Base-by-base conservation (phyloP, 2,797 vertebrate species). In the Toxotes lorentzi region DNA sequence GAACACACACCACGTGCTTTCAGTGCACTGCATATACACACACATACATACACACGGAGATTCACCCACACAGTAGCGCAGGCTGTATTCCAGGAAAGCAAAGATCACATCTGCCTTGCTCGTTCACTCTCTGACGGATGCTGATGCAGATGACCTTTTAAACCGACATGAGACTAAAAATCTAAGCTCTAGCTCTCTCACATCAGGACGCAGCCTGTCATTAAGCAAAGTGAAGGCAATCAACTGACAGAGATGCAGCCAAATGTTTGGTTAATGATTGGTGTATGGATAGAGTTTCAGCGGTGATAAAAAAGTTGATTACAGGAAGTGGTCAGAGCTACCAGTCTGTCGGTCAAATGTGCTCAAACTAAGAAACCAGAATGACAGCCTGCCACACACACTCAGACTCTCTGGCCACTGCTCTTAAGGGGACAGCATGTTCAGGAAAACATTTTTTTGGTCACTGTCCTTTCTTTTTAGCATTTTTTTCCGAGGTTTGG, bases 81-180 rank as follows among this genome's bases (percentile, higher is more conserved):
- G 27, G 47, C 40, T 54, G 54, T 12, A 38, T 64, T 73, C 47
- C 76, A 81, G 72, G 38, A 78, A 79, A 48, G 63, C 48, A 91
- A 91, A 91, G 76, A 88, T 83, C 89, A 88, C 78, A 76, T 86
- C 72, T 72, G 79, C 81, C 81, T 68, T n/a, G 19, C 48, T 86
- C 24, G 51, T 76, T 83, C 59, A 67, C 35, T 69, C 61, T 74
- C 71, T 70, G 45, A 76, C 56, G 45, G 83, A 87, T 76, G 77
- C 59, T 56, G 83, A 89, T 76, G 78, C 43, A 70, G 60, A 70
- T 88, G 87, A 90, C 89, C 89, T 92, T 92, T 92, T 23, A 78
- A 82, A 85, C 64, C 75, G 78, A 77, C 79, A 77, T 6, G 70
- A 79, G 66, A 47, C 64, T n/a, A 43, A 78, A 30, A 71, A 82